Conservation (phyloP, 2,888 invertebrate genomes). For the Barypeithes pellucidus region DNA sequence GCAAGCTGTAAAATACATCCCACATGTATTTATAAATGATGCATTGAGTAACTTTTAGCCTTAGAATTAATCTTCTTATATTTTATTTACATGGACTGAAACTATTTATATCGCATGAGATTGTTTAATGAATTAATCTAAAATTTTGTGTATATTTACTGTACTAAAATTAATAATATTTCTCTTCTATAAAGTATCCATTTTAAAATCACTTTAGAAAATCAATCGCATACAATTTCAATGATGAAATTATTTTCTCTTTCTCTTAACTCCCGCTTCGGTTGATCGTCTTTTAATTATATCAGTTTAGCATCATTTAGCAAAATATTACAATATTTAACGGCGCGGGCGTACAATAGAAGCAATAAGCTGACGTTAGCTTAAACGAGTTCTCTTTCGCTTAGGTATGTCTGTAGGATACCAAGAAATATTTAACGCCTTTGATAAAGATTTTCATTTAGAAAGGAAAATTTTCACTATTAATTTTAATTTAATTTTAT, state of each 20-base stretch:
- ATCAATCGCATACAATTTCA: conserved; percentile 3
- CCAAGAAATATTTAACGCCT: background rate
- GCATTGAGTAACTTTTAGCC: no score
- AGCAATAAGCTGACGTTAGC: conserved; percentile 6
- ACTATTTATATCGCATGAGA: no score
- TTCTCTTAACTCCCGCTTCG: background rate
- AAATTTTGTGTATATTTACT: no score
- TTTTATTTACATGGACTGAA: no score
- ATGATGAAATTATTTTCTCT: background rate
- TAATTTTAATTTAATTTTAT: no score
- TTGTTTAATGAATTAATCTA: no score
- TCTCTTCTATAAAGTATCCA: background rate
- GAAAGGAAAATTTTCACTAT: no score
- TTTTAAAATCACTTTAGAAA: conserved; percentile 8
- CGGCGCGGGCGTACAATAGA: background rate
- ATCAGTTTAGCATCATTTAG: conserved; percentile 13
- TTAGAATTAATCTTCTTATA: no score
- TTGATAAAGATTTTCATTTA: background rate
- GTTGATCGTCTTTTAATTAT: conserved; percentile 18
- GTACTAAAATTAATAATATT: no score
- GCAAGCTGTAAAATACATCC: no score
- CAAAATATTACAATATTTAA: conserved; percentile 19
- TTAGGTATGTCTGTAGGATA: background rate
- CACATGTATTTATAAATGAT: no score
- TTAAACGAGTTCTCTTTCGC: background rate